Base-by-base conservation (phyloP, 2,797 vertebrate species). In the Bufotes viridis region DNA sequence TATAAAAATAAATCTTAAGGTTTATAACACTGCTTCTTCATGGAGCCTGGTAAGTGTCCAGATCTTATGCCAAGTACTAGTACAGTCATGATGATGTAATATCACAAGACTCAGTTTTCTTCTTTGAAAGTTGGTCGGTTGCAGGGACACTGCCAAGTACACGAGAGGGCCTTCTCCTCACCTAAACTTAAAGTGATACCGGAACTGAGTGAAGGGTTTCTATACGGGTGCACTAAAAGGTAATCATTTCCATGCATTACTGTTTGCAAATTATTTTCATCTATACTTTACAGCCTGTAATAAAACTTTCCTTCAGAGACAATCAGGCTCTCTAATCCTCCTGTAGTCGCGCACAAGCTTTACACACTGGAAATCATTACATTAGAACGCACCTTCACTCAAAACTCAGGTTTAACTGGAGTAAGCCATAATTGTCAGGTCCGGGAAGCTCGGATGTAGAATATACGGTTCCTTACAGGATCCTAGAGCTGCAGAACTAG, bases 91-190 rank as follows among this genome's bases (percentile, higher is more conserved):
- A 80, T 34, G 26, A 80, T 80, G 55, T 61, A 80, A 34, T 34
- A 80, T 65, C 79, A 65, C 60, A 65, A 81, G 60, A 63, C 29
- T 63, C 2, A n/a, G 60, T 65, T 81, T 81, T 80, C 57, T 12
- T 17, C 15, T 24, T 74, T 18, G 29, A 20, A 18, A 79, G 6
- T 20, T 14, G 15, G 9, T 29, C 58, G 3, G 42, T 42, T 42
- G 29, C 58, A 61, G 29, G 13, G 26, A 81, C 63, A 60, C 57
- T 80, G 20, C 49, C 49, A 78, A 76, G 42, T 22, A 76, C 49
- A 76, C 5, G 14, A 53, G 6, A 2, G 0, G 20, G 18, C 10
- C 34, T 65, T 22, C 20, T n/a, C 4, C 12, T 4, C 34, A 60
- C 29, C 17, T 7, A 63, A n/a, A 61, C 3, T 14, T 74, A 10